Evolutionary conservation across 2,888 invertebrate species (phyloP), one percentile per base, ranked within the genome.

Genomic region (Drosophila stalkeri): DNA sequence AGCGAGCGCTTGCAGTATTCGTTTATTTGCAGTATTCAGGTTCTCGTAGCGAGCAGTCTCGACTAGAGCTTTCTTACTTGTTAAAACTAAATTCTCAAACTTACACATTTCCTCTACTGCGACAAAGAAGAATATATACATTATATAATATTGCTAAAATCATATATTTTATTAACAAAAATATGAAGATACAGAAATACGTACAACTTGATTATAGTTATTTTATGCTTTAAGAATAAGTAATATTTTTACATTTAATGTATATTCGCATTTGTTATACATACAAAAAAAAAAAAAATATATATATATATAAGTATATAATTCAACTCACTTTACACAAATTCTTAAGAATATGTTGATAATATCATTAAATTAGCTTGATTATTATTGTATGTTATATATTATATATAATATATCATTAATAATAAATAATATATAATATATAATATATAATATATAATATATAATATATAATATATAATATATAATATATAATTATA

Each of bases 251-350:
- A 60, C 27, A 59, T 35, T 44, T 7, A 33, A 56, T 55, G 12
- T 8, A 51, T 18, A 39, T 39, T 55, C 54, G 47, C 14, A 56
- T 18, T n/a, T 12, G 11, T 20, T 35, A 12, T 31, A 23, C 14
- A 35, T 43, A 51, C 20, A 31, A 39, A 62, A 47, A 46, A 46
- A 33, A n/a, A 51, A 27, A 31, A 39, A 62, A 47, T 52, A 46
- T 39, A n/a, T 27, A 27, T 33, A 33, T 33, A n/a, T 39, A 39
- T 8, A 43, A 23, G 47, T 66, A 54, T 39, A 49, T 67, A 71
- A 59, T 55, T 37, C 54, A 52, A 11, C 64, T 55, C 62, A 64
- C 49, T 43, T 67, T 55, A 64, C 44, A 61, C 49, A 61, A 23
- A 57, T 44, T 37, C 51, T 41, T 23, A 27, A 41, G 52, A 62